Evolutionary conservation across 2,797 vertebrate species (phyloP), one percentile per base, ranked within the genome.

Genomic region (Muscicapa striata): DNA sequence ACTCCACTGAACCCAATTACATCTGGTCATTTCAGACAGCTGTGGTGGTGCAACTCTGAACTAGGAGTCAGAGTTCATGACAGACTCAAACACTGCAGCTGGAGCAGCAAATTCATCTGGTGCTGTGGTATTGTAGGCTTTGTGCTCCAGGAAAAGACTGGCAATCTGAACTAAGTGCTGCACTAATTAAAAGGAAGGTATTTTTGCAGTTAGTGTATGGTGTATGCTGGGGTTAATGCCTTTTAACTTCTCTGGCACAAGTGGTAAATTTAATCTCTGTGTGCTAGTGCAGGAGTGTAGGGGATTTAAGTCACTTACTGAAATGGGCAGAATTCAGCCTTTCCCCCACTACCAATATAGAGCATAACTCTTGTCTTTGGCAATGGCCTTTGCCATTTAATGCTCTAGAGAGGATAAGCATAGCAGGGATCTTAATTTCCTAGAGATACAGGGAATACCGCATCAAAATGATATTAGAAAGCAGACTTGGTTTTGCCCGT

Each of bases 1-100:
- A 98, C 97, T 97, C 95, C 87, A 69, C 95, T 98, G 97, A 98
- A 97, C 97, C 97, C 97, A 98, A 98, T 98, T 98, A 98, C 93
- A 97, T 61, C 82, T 96, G 97, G 97, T 96, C 97, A 98, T 98
- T 98, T 97, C 97, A 97, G 97, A 97, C 96, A 96, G 95, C 96
- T 95, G 70, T 84, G 81, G 95, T 91, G 94, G 89, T 96, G 84
- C 12, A 94, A 93, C 96, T 97, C 97, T 98, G 97, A 98, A 97
- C 97, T 96, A 89, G 83, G 95, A 87, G 96, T 86, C 91, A 89
- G 93, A 97, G 97, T 97, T 98, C 97, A 97, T 1, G 29, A 80
- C 90, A 92, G 85, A 96, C 88, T 92, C 15, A 90, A 97, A 80
- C 55, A 59, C 85, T 64, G 95, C 84, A 55, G 84, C 61, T 86